Evolutionary conservation across 2,888 invertebrate species (phyloP), one percentile per base, ranked within the genome.

Genomic region (Meiosimyza decipiens): DNA sequence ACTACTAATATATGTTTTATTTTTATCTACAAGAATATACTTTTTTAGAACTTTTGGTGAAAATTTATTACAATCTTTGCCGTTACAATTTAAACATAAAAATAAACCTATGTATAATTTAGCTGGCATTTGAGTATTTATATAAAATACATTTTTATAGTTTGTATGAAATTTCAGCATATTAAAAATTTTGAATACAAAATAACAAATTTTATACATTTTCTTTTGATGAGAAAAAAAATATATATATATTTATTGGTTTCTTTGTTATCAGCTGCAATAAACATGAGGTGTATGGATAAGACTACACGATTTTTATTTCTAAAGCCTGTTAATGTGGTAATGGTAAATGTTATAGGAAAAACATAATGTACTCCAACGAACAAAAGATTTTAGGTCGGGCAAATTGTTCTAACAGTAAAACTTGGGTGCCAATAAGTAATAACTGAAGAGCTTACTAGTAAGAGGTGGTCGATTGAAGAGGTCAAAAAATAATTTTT

Each of bases 91-190:
- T 71, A 59, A 66, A 66, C 54, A 73, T 62, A 67, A 33, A 28
- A 55, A 52, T 33, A 59, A 33, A 64, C 54, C 50, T 74, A 72
- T 18, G 77, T 76, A 74, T 77, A 70, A 76, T 77, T 78, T 78
- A 78, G 76, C 77, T 74, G 76, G 75, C 77, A 76, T 77, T 76
- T 76, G 76, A 78, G 75, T 77, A 77, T 77, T 78, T 76, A 77
- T 76, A 78, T 73, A 66, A 74, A 69, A 71, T 71, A 74, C 40
- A 74, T 75, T 72, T 75, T 72, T 76, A 76, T 75, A 75, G 77
- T 77, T 77, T 77, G 77, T 77, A 77, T 73, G 73, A 75, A 76
- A 73, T 71, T 76, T 77, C 66, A 66, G 52, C 67, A 67, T 72
- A 72, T 77, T 73, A 76, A 74, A 74, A 75, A 73, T 74, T 77